A percentile compares a stretch with the other conserved stretches of the same genome.
These are phyloP conservation scores for Poeciliopsis paucimaculata DNA, from an alignment of 2,797 vertebrate genomes.

Conservation along the genomic window DNA sequence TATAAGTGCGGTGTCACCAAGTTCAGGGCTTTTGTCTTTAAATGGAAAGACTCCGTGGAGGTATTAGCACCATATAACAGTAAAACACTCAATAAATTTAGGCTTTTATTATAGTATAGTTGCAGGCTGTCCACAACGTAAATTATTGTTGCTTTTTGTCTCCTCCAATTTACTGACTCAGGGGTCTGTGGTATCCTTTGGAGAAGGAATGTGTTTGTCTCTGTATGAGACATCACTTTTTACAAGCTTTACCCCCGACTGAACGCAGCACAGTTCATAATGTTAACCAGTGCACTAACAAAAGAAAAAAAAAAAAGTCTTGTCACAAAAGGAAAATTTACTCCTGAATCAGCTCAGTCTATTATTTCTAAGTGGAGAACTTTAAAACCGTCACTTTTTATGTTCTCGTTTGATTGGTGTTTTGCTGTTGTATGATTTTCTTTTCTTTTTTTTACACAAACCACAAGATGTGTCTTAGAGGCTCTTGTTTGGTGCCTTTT, in stretches of 20 bases:
- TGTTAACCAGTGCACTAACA: conserved; percentile 20
- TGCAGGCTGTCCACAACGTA: conserved; percentile 20
- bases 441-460: conserved; percentile 6
- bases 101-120: conserved; percentile 26
- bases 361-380: conserved; percentile 12
- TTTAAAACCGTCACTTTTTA: conserved; percentile 18
- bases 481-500: conserved; percentile 41
- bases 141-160: conserved; percentile 36
- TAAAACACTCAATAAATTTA: conserved; percentile 45
- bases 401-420: conserved; percentile 21
- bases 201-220: conserved; percentile 38
- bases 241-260: conserved; percentile 19
- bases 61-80: conserved; percentile 26
- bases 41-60: conserved; percentile 26
- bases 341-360: conserved; percentile 12
- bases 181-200: conserved; percentile 32
- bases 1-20: neutral
- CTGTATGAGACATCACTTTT: conserved; percentile 26
- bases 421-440: neutral
- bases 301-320: conserved; percentile 10
- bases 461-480: conserved; percentile 18
- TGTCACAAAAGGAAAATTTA: conserved; percentile 31
- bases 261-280: conserved; percentile 40
- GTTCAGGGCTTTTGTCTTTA: conserved; percentile 40
- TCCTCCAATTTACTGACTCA: conserved; percentile 27